Conservation (phyloP, 1,140 invertebrate species). For the Luehdorfia chinensis region DNA sequence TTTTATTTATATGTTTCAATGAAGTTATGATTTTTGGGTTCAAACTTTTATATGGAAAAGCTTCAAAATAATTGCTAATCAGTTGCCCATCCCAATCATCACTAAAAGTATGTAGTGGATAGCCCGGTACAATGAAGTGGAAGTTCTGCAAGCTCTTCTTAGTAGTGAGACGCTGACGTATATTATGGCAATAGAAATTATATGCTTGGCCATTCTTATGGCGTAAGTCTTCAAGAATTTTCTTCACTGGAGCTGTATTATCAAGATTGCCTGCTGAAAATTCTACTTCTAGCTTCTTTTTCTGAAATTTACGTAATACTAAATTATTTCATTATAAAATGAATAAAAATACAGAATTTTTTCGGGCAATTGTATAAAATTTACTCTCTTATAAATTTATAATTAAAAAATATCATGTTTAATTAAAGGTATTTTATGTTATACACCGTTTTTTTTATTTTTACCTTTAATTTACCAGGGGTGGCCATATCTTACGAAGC, state of each 20-base stretch:
- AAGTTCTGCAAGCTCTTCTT: constrained; percentile 19
- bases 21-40: constrained; percentile 52
- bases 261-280: constrained; percentile 34
- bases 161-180: constrained; percentile 32
- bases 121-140: constrained; percentile 44
- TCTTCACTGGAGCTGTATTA: constrained; percentile 39
- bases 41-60: constrained; percentile 50
- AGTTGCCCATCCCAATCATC: constrained; percentile 60
- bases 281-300: constrained; percentile 20
- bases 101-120: constrained; percentile 49
- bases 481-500: constrained; percentile 2
- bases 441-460: no score
- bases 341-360: no score
- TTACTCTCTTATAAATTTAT: not conserved
- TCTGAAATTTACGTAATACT: constrained; percentile 13
- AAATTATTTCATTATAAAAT: not conserved
- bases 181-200: constrained; percentile 34
- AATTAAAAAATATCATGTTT: not conserved
- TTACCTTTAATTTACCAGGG: constrained; percentile 9
- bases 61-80: constrained; percentile 47
- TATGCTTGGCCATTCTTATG: constrained; percentile 44
- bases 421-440: not conserved
- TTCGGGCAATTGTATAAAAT: not conserved
- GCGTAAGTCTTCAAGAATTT: constrained; percentile 41
- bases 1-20: constrained; percentile 33